Conservation (phyloP, 2,888 invertebrate genomes). For the Parnassius orleans region DNA sequence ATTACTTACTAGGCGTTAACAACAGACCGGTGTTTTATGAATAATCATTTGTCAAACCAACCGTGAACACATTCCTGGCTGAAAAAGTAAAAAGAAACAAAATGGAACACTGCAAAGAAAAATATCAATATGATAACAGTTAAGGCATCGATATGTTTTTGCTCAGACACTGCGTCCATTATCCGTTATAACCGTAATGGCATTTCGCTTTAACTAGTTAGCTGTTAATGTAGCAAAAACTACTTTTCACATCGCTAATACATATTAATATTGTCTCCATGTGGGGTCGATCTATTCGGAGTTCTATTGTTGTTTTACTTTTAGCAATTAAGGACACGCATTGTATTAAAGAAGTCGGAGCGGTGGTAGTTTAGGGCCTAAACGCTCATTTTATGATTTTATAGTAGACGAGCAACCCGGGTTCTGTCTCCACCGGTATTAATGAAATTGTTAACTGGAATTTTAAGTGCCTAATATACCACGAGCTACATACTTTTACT, state of each 20-base stretch:
- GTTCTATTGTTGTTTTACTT: not conserved
- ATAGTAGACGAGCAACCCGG: no score
- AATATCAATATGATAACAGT: constrained; percentile 2
- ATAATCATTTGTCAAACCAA: not conserved
- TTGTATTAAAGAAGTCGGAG: no score
- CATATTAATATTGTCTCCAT: not conserved
- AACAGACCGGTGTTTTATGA: not conserved
- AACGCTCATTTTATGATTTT: no score
- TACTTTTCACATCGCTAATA: not conserved
- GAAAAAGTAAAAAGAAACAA: not conserved
- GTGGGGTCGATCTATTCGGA: not conserved
- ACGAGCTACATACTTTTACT: no score
- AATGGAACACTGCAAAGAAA: constrained; percentile 1
- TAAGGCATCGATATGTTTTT: constrained; percentile 1
- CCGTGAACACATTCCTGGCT: not conserved
- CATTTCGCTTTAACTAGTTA: constrained; percentile 2
- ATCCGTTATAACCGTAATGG: constrained; percentile 10
- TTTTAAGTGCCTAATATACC: no score
- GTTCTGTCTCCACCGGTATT: no score
- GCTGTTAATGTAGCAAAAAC: not conserved
- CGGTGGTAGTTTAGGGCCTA: no score
- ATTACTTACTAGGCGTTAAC: not conserved
- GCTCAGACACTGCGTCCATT: constrained; percentile 3
- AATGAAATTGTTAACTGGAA: no score
- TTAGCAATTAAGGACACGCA: no score